phyloP scores from a whole-genome alignment of 2,113 vertebrate genomes.

The Hippocampus mohnikei region DNA sequence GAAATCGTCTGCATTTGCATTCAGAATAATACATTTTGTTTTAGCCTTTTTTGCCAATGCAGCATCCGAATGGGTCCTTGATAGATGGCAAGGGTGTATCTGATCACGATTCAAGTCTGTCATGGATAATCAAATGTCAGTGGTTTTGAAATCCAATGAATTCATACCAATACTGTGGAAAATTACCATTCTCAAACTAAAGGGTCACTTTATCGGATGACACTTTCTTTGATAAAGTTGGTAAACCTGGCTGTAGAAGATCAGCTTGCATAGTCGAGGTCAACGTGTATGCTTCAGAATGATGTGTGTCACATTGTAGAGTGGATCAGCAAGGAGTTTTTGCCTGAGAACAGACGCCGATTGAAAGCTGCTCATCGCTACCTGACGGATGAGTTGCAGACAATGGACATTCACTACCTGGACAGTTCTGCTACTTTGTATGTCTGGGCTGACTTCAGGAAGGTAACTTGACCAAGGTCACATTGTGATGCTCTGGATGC shows the following conservation, averaged over 20 bases:
- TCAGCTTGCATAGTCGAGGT: background rate
- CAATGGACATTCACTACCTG: conserved; percentile 82
- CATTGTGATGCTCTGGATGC: background rate
- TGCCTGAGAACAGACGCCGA: conserved; percentile 81
- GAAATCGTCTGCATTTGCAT: background rate
- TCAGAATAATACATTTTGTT: background rate
- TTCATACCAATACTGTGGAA: background rate
- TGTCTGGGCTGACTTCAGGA: conserved; percentile 89
- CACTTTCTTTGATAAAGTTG: background rate
- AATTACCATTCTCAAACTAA: background rate
- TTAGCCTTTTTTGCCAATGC: background rate
- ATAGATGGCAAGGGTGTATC: background rate
- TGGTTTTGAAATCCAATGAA: background rate
- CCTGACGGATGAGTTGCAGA: conserved; percentile 79
- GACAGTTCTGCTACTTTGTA: conserved; percentile 81
- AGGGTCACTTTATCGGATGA: background rate
- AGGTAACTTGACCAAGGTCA: conserved; percentile 69
- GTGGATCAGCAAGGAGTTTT: conserved; percentile 86
- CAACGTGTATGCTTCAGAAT: background rate
- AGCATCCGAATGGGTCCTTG: background rate
- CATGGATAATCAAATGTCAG: background rate
- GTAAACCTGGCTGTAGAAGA: background rate
- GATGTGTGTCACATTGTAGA: conserved; percentile 62
- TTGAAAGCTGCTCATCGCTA: conserved; percentile 81
- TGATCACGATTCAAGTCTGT: background rate